Evolutionary conservation across 2,113 vertebrate genomes (phyloP).

Genomic region (Mastomys coucha): DNA sequence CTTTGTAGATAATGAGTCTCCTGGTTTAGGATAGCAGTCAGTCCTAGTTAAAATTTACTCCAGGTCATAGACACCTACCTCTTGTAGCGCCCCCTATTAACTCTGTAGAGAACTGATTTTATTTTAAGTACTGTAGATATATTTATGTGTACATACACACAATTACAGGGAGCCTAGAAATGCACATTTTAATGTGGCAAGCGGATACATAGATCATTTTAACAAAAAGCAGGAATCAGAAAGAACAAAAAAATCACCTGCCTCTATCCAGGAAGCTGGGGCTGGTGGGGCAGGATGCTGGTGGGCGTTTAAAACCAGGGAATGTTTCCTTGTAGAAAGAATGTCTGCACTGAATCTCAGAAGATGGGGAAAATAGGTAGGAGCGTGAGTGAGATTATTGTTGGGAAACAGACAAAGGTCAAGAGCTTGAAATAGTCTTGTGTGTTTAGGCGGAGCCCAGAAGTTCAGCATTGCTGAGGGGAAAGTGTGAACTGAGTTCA

Average conservation of each 20-base stretch:
- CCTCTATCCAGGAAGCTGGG: not conserved
- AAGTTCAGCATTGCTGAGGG: not conserved
- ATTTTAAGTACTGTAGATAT: not conserved
- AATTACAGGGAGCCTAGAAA: constrained; percentile 1
- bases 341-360: constrained; percentile 42
- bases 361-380: constrained; percentile 31
- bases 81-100: constrained; percentile 13
- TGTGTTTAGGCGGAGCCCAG: not conserved
- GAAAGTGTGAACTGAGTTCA: constrained; percentile 4
- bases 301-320: not conserved
- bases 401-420: constrained; percentile 33
- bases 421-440: not conserved
- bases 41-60: not conserved
- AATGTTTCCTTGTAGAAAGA: not conserved
- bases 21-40: not conserved
- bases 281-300: not conserved
- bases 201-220: not conserved
- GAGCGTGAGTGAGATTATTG: not conserved
- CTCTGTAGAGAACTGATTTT: constrained; percentile 36
- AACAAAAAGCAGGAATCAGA: not conserved
- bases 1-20: constrained; percentile 39
- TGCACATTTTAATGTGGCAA: not conserved
- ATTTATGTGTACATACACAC: not conserved
- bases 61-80: not conserved
- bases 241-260: constrained; percentile 19